These are phyloP conservation scores for Pachydiplax longipennis DNA, from an alignment of 2,888 invertebrate species.

Conservation along the genomic window DNA sequence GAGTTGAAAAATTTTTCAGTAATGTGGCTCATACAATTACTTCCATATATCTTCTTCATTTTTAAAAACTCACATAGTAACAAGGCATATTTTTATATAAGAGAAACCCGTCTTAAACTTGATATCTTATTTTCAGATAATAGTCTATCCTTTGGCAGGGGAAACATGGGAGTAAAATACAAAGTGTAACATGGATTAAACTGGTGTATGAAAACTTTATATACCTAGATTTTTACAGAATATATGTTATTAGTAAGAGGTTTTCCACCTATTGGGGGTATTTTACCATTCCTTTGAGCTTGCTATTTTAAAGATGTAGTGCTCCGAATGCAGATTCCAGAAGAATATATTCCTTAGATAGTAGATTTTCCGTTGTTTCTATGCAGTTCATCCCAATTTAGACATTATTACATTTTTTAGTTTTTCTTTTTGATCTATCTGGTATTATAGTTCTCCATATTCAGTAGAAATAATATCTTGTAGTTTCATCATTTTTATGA, in stretches of 20 bases:
- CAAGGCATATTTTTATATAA: neutral
- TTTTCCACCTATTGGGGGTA: neutral
- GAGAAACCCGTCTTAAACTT: neutral
- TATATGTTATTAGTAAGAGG: neutral
- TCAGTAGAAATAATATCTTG: too few species aligned
- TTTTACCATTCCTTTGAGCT: constrained; percentile 7
- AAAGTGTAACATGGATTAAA: constrained; percentile 6
- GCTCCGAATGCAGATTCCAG: neutral
- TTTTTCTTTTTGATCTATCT: neutral
- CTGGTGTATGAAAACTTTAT: constrained; percentile 9
- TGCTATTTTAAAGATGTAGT: constrained; percentile 9
- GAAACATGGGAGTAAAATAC: neutral
- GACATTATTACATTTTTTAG: neutral
- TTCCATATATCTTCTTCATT: neutral
- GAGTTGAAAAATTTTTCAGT: constrained; percentile 5
- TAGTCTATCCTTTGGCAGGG: constrained; percentile 27
- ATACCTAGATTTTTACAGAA: neutral
- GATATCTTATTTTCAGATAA: constrained; percentile 32
- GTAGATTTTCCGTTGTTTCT: neutral
- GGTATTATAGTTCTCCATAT: neutral
- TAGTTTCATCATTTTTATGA: too few species aligned
- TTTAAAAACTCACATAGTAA: constrained; percentile 9
- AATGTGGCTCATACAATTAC: constrained; percentile 9
- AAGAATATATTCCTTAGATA: neutral
- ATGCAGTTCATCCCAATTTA: constrained; percentile 25